Evolutionary conservation across 2,113 vertebrate genomes (phyloP), one percentile per base, ranked within the genome.

Genomic region (Potamarius usumacintae): DNA sequence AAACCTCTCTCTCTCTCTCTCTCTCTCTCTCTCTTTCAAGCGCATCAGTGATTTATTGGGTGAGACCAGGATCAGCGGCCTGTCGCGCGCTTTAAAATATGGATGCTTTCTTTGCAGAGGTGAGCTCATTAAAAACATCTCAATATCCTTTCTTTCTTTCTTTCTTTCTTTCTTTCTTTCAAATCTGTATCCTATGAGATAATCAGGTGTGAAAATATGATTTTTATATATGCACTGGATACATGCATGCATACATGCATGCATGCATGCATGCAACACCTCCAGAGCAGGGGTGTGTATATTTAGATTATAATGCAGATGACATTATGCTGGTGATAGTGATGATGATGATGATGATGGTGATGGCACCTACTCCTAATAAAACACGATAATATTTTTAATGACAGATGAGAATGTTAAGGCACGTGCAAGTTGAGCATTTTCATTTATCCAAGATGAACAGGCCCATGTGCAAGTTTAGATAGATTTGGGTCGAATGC

Each of bases 21-120:
- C 50, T 85, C 84, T 82, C 88, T 69, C 80, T 25, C 55, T 62
- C 72, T 71, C 12, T 27, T 58, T 17, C 74, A 65, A 84, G 82
- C 42, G 82, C 83, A 79, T 83, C 57, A 7, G 69, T 87, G 87
- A 90, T 83, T 88, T 84, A 87, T 86, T 30, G 76, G 85, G 89
- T 83, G 87, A 77, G 63, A 89, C 60, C 80, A 62, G 58, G 81
- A 83, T 60, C 74, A 48, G 82, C 63, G 79, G 67, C 81, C 81
- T 76, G 88, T 82, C 77, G 81, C 50, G 60, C 11, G 83, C 42
- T 15, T 25, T 48, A 18, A 74, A 94, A 93, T 93, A 96, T 96
- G 95, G 95, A 96, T 82, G 93, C 90, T 63, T 96, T 96, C 91
- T 96, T 96, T 53, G 60, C 90, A 63, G 95, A 95, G 95, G 95